phyloP scores from a whole-genome alignment of 2,113 vertebrate species.

The Macheiramphus alcinus region DNA sequence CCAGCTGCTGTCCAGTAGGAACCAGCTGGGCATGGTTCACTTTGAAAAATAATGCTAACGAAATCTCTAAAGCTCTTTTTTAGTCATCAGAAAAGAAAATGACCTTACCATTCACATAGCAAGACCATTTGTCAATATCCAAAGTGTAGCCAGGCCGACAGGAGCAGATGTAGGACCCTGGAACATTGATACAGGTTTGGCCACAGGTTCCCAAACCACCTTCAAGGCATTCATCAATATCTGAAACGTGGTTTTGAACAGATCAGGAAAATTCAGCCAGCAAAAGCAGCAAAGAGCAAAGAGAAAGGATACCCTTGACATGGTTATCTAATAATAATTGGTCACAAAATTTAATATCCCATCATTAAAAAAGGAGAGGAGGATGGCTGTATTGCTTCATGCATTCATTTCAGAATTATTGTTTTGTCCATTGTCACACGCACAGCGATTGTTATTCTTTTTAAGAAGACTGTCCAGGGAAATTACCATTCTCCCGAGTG shows the following conservation, averaged over 20 bases:
- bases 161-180: slow-evolving; percentile 63
- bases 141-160: slow-evolving; percentile 48
- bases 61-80: neutral
- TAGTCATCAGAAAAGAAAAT: neutral
- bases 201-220: slow-evolving; percentile 49
- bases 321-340: neutral
- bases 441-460: neutral
- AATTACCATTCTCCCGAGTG: neutral
- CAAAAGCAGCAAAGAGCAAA: neutral
- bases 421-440: neutral
- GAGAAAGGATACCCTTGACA: neutral
- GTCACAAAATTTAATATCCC: neutral
- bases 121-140: slow-evolving; percentile 45
- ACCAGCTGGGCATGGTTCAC: neutral
- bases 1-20: neutral
- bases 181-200: slow-evolving; percentile 59
- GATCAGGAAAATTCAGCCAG: neutral
- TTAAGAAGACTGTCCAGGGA: neutral
- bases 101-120: slow-evolving; percentile 13
- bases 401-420: neutral
- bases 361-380: neutral
- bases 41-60: neutral
- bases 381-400: neutral
- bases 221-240: slow-evolving; percentile 65
- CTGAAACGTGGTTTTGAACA: slow-evolving; percentile 25